These are phyloP conservation scores for Listronotus oregonensis DNA, from an alignment of 1,140 invertebrate genomes.

Conservation along the genomic window DNA sequence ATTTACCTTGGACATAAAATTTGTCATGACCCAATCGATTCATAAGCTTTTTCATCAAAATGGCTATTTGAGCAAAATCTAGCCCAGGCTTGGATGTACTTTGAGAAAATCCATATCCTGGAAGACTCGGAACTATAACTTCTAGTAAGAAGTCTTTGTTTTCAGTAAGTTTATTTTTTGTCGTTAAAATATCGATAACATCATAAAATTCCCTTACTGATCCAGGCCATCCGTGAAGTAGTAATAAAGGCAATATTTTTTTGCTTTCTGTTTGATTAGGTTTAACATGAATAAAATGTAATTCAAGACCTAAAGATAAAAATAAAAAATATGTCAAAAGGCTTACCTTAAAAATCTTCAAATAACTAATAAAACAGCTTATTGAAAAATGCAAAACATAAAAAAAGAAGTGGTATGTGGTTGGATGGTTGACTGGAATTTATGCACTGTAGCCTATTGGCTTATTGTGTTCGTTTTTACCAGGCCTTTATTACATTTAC, in stretches of 20 bases:
- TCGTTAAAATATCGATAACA: constrained; percentile 64
- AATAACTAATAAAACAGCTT: too few species aligned
- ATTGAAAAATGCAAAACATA: too few species aligned
- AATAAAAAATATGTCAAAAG: too few species aligned
- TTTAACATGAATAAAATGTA: constrained; percentile 74
- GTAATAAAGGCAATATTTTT: constrained; percentile 69
- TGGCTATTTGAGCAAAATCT: neutral
- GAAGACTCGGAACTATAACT: constrained; percentile 8
- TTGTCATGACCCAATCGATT: neutral
- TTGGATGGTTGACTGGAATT: too few species aligned
- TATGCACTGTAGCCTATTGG: too few species aligned
- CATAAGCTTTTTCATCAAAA: constrained; percentile 14
- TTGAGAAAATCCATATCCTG: constrained; percentile 13
- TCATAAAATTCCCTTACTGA: constrained; percentile 76
- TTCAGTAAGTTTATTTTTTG: neutral
- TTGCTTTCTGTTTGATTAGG: constrained; percentile 61
- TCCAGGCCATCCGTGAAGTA: constrained; percentile 71
- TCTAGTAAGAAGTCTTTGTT: neutral
- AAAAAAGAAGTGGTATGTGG: too few species aligned
- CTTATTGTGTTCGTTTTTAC: too few species aligned
- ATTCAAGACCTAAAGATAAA: constrained; percentile 58
- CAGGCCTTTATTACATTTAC: too few species aligned
- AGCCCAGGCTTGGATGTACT: constrained; percentile 3
- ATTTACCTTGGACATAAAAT: constrained; percentile 11
- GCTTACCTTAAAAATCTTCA: too few species aligned